Percentiles rank a stretch among this genome's conserved stretches.
Evolutionary conservation across 2,797 vertebrate species (phyloP).

Genomic region (Microctenopoma lineatum): DNA sequence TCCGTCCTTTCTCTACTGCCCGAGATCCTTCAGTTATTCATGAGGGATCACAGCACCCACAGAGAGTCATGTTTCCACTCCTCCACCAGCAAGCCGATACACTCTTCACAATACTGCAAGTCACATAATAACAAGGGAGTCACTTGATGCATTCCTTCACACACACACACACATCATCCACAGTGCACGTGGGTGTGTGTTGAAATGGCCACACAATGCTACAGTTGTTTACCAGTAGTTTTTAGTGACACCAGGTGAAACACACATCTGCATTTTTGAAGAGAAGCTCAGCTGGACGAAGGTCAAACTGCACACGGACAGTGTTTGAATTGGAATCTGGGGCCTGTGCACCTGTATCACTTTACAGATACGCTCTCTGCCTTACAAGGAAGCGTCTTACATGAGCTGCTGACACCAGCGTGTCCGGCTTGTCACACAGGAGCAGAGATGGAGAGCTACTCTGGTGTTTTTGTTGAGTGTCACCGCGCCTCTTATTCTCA

Average conservation of each 20-base stretch:
- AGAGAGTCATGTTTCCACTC: constrained; percentile 76
- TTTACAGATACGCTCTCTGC: constrained; percentile 31
- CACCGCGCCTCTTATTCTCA: constrained; percentile 56
- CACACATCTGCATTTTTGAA: constrained; percentile 12
- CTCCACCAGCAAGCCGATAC: constrained; percentile 80
- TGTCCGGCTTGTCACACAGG: constrained; percentile 16
- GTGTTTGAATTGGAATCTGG: constrained; percentile 13
- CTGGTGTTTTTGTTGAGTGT: constrained; percentile 26
- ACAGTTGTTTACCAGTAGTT: constrained; percentile 24
- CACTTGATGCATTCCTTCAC: constrained; percentile 78
- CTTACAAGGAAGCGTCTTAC: constrained; percentile 52
- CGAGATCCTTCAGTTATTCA: constrained; percentile 81
- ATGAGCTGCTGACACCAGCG: constrained; percentile 23
- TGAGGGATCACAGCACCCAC: constrained; percentile 73
- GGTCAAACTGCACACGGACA: constrained; percentile 1
- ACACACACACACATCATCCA: constrained; percentile 39
- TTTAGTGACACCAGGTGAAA: constrained; percentile 37
- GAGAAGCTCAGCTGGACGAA: constrained; percentile 8
- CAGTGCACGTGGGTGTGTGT: constrained; percentile 46
- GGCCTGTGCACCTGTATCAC: constrained; percentile 12
- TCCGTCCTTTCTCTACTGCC: constrained; percentile 48
- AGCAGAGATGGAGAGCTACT: constrained; percentile 17
- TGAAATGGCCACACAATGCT: constrained; percentile 14
- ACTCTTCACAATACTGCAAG: constrained; percentile 66
- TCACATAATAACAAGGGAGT: constrained; percentile 80